Base-by-base conservation (phyloP, 2,113 vertebrate species). In the Paratilapia polleni region DNA sequence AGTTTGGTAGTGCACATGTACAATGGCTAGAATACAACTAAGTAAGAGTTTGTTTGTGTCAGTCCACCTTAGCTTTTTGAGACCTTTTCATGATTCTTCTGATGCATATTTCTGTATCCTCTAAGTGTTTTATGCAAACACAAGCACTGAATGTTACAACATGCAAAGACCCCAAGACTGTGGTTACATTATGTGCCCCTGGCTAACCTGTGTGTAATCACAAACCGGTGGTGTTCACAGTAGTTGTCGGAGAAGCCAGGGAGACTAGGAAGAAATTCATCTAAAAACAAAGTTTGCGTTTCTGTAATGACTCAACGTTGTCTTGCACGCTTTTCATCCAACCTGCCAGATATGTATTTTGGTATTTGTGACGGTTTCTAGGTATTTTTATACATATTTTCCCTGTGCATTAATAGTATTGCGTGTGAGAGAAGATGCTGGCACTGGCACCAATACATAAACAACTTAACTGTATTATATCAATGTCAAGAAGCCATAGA, bases 391-490 rank as follows among this genome's bases (percentile, higher is more conserved):
- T n/a, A 1, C 6, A 62, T 28, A 47, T 41, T 31, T 43, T 17
- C 64, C 24, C 10, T 20, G 28, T 3, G 8, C 41, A 31, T 73
- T 52, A 52, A 41, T 52, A 73, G 17, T 17, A 20, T 31, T 73
- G 28, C 78, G 13, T n/a, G 19, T 49, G 34, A 56, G 13, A 70
- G 24, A 62, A 61, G 28, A 57, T 52, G 19, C 11, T 3, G 38
- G 38, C 38, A 14, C 19, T 84, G 81, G 49, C 52, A 59, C 14
- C 2, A 9, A 56, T 64, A 41, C 77, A 66, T 1, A 87, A 13
- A 79, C 77, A 73, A 41, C 64, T 78, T 43, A 76, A 83, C 10
- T 77, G 68, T 86, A 90, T 79, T 20, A 38, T 83, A 43, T 91
- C 81, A 14, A 88, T 80, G 36, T n/a, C 64, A 34, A 15, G 60